Evolutionary conservation across 2,888 invertebrate species (phyloP), one percentile per base, ranked within the genome.

Genomic region (Sinopyrophorus schimmeli): DNA sequence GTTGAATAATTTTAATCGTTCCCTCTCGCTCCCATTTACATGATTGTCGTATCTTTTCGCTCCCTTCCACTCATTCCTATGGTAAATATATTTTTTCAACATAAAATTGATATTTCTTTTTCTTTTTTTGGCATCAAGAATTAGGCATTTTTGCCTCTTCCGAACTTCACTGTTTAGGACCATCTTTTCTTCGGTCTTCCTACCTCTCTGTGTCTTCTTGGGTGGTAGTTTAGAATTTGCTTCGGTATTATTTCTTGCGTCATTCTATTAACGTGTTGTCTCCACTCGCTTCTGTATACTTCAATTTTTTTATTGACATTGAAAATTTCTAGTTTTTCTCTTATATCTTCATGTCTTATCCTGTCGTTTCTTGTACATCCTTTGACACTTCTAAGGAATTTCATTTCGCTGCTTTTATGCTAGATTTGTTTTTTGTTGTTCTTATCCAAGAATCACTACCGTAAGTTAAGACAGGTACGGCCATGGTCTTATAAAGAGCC

Each of bases 341-440:
- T n/a, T 14, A 37, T 24, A 9, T 24, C 1, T 10, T 23, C 23
- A 15, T 24, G 24, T 38, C n/a, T 16, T 27, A 26, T 17, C 24
- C 15, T 30, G 4, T 31, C 28, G 1, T 6, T n/a, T 34, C 12
- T 31, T 28, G 42, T 24, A 4, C 10, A 31, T n/a, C 17, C 32
- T 32, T 23, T 15, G 3, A 7, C 27, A 12, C 18, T 32, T 42
- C 26, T 32, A 3, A 42, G 30, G 16, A 42, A 42, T 16, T 15
- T 14, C 32, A 42, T 32, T 17, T 42, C 26, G 27, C 38, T 11
- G 38, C 17, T 9, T 37, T 21, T 15, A 37, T 32, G 17, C 18
- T 18, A 5, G 2, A 10, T 18, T 32, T 32, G 4, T 32, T 32
- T 3, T 17, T 32, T 32, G 32, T 3, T 7, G 9, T 18, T 2